A percentile compares a stretch with the other conserved stretches of the same genome.
phyloP scores from a whole-genome alignment of 2,797 vertebrate species.

The Macropodus opercularis region DNA sequence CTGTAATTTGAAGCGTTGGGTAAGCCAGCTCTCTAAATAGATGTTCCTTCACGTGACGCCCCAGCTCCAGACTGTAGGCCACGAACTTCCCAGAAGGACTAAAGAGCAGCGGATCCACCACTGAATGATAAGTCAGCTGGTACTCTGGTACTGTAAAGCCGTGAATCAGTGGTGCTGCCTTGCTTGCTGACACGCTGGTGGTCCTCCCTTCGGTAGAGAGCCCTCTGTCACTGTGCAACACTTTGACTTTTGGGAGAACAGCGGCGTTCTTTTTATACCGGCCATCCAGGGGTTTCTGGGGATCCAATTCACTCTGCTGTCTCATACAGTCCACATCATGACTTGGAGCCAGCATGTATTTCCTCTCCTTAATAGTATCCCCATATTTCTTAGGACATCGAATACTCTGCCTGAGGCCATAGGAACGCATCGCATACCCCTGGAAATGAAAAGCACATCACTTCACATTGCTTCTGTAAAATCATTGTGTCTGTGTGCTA shows the following conservation, averaged over 20 bases:
- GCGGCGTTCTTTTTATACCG: constrained; percentile 66
- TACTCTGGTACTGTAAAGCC: constrained; percentile 72
- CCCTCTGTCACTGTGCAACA: neutral
- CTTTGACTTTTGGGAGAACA: constrained; percentile 60
- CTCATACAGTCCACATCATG: constrained; percentile 27
- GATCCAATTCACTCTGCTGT: constrained; percentile 27
- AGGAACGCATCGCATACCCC: constrained; percentile 65
- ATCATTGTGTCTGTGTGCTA: neutral
- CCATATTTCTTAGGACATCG: constrained; percentile 76
- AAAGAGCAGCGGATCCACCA: constrained; percentile 76
- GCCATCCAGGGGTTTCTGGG: constrained; percentile 49
- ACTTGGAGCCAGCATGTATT: constrained; percentile 31
- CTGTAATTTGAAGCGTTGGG: constrained; percentile 57
- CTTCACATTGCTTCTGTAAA: neutral
- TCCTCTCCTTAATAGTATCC: constrained; percentile 62
- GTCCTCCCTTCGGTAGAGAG: constrained; percentile 6
- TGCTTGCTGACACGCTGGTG: neutral
- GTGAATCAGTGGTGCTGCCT: constrained; percentile 62
- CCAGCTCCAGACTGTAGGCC: constrained; percentile 74
- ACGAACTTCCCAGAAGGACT: constrained; percentile 48
- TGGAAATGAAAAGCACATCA: constrained; percentile 35
- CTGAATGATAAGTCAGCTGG: constrained; percentile 65
- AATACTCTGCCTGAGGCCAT: constrained; percentile 67
- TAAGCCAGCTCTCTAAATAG: constrained; percentile 71
- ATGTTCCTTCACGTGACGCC: constrained; percentile 72